Conservation (phyloP, 1,140 invertebrate species). For the Drosophila seguyi region DNA sequence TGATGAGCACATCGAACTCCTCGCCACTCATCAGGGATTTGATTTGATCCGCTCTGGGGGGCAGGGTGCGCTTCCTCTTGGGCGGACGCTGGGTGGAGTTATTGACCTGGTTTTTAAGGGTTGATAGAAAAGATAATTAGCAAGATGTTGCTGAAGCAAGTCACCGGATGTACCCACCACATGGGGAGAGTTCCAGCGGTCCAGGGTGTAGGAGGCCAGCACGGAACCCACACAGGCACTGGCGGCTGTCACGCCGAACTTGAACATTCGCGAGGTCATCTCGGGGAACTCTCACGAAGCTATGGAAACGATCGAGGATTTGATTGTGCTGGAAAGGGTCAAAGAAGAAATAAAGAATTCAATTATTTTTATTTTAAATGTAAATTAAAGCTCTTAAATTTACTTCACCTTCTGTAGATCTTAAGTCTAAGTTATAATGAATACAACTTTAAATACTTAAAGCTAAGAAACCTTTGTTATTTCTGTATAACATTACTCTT, state of each 20-base stretch:
- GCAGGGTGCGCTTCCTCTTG: slow-evolving; percentile 90
- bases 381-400: background rate
- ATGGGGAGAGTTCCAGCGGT: slow-evolving; percentile 75
- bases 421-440: background rate
- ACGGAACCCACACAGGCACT: slow-evolving; percentile 76
- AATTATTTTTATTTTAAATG: background rate
- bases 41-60: slow-evolving; percentile 93
- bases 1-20: slow-evolving; percentile 96
- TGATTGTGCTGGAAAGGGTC: slow-evolving; percentile 26
- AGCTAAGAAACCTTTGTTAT: background rate
- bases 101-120: slow-evolving; percentile 53
- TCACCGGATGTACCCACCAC: slow-evolving; percentile 45
- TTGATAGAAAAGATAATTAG: background rate
- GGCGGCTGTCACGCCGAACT: slow-evolving; percentile 78
- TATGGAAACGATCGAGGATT: slow-evolving; percentile 23
- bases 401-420: background rate
- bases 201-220: slow-evolving; percentile 73
- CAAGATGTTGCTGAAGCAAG: no score
- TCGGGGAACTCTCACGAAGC: slow-evolving; percentile 38
- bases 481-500: background rate
- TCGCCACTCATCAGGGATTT: slow-evolving; percentile 91
- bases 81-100: slow-evolving; percentile 86
- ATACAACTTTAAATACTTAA: background rate
- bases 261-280: slow-evolving; percentile 82
- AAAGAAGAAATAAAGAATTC: background rate